Conservation (phyloP, 2,797 vertebrate species). For the Dryobates pubescens region DNA sequence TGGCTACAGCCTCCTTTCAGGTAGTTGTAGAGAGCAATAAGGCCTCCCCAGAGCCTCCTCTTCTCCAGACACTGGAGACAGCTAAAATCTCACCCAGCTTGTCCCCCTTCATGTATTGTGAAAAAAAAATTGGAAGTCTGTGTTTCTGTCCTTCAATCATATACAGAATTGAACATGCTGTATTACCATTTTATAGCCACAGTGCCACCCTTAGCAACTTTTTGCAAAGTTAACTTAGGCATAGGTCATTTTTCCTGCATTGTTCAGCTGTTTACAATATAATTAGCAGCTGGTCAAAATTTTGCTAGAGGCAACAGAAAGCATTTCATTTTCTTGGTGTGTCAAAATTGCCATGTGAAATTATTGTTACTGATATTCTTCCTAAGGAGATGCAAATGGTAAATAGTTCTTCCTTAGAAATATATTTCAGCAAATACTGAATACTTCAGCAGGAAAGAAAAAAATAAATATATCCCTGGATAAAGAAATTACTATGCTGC, state of each 20-base stretch:
- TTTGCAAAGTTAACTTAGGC: slow-evolving; percentile 11
- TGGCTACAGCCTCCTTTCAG: no score
- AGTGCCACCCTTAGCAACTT: neutral
- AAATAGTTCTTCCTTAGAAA: slow-evolving; percentile 47
- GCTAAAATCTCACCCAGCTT: neutral
- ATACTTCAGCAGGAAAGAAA: neutral
- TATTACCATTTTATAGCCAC: slow-evolving; percentile 1
- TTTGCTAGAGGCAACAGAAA: neutral
- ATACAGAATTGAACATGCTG: neutral
- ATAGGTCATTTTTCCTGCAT: slow-evolving; percentile 3
- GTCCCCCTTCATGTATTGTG: neutral
- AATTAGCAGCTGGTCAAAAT: slow-evolving; percentile 25
- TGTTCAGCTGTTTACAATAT: slow-evolving; percentile 41
- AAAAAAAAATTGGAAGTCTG: neutral
- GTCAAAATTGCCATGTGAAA: neutral
- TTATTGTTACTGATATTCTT: neutral
- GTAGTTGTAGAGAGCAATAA: no score
- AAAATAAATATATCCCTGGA: neutral
- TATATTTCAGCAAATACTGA: slow-evolving; percentile 46
- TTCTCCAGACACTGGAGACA: neutral
- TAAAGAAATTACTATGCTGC: slow-evolving; percentile 47
- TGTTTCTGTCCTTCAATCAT: slow-evolving; percentile 23
- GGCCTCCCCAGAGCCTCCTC: no score
- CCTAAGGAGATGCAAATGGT: slow-evolving; percentile 31
- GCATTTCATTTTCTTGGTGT: neutral